Evolutionary conservation across 2,888 invertebrate species (phyloP), one percentile per base, ranked within the genome.

Genomic region (Zaprionus obscuricornis): DNA sequence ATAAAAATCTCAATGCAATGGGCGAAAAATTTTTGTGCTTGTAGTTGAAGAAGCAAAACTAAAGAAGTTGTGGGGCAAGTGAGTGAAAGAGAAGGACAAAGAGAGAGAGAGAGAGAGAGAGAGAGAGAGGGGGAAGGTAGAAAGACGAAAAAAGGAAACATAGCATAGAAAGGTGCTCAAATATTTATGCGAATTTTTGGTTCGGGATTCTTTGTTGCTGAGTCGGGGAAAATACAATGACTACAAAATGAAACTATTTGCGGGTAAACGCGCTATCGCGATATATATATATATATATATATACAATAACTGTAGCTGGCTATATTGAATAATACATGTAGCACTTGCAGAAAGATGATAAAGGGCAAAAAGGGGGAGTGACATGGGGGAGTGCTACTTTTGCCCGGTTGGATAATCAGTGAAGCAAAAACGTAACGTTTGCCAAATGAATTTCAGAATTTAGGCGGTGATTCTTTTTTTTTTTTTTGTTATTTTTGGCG

Each of bases 181-280:
- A 72, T 75, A 72, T 72, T 72, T 66, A 72, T 72, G 72, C 67
- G 75, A 72, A 72, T 71, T 74, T 74, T 51, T n/a, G 51, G 49
- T 56, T 66, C n/a, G n/a, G n/a, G n/a, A n/a, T n/a, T n/a, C n/a
- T n/a, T n/a, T n/a, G n/a, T n/a, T 72, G 73, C 81, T 69, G 62
- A 85, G 73, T 56, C 45, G 52, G 51, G 42, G 66, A 72, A 75
- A 83, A 83, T 62, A 83, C 78, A 79, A 79, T 79, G 74, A 74
- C 73, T 74, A 74, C 73, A 73, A 76, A 74, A 74, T 76, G 85
- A 83, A 78, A 78, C 85, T 83, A 78, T 85, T 85, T 83, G 81
- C 63, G 68, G 66, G n/a, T n/a, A 55, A 66, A 51, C 42, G 70
- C 71, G 50, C 50, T n/a, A n/a, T n/a, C 69, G 49, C 73, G 70